phyloP scores from a whole-genome alignment of 2,113 vertebrate species.

The Mormyrus lacerda region DNA sequence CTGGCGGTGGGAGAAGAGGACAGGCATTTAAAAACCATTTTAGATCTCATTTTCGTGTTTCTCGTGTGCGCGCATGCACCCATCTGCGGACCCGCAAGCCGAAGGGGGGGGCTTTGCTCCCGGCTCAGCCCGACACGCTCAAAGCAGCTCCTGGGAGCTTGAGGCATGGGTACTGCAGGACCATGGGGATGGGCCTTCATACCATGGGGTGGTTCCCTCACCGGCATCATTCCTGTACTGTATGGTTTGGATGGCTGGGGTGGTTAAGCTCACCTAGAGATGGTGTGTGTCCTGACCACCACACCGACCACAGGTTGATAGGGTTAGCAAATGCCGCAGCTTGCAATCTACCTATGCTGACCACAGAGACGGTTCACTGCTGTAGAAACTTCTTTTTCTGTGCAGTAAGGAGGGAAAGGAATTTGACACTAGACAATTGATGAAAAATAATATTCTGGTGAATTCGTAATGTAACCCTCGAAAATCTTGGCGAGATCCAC shows the following conservation, averaged over 20 bases:
- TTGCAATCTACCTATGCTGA: background rate
- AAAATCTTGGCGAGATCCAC: background rate
- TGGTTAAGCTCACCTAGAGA: conserved; percentile 45
- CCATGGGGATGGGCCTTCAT: conserved; percentile 55
- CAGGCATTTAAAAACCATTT: conserved; percentile 53
- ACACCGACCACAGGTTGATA: too few relatives aligned
- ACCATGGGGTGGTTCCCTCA: conserved; percentile 37
- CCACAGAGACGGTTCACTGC: background rate
- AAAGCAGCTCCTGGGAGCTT: background rate
- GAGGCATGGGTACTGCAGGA: background rate
- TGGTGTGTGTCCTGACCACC: conserved; percentile 36
- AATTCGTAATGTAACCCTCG: background rate
- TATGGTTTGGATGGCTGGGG: conserved; percentile 41
- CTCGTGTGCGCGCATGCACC: conserved; percentile 20
- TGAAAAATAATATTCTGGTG: background rate
- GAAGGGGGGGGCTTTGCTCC: background rate
- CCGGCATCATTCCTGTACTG: conserved; percentile 43
- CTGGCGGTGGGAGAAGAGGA: conserved; percentile 58
- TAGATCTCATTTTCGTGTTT: conserved; percentile 51
- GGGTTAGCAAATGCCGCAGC: background rate
- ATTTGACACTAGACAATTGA: background rate
- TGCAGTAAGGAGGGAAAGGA: background rate
- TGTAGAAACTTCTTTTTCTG: background rate
- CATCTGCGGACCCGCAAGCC: background rate
- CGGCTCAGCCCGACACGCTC: background rate